Evolutionary conservation across 2,888 invertebrate species (phyloP), one percentile per base, ranked within the genome.

Genomic region (Tridacna gigas): DNA sequence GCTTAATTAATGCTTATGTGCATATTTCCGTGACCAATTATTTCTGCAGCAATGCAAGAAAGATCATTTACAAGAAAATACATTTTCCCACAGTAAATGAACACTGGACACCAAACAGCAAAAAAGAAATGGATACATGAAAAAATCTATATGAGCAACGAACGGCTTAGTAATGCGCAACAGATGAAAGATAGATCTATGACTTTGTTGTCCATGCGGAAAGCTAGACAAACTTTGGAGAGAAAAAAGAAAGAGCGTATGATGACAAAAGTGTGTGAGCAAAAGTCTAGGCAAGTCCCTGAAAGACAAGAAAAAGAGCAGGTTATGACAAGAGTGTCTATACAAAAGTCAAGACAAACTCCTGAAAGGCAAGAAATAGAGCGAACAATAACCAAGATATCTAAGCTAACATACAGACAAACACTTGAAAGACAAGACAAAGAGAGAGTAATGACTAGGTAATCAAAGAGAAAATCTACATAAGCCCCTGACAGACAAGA

Each of bases 361-460:
- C n/a, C 20, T 47, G 51, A 48, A 48, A 47, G 22, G 22, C 20
- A 47, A 71, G 48, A 25, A n/a, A 47, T 47, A 47, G 71, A 47
- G 12, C 11, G 48, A 47, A 7, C 9, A 37, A 71, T 15, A 7
- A 45, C 71, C 37, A 13, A 22, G n/a, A 47, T 47, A 22, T 47
- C 47, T 15, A 71, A 22, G 71, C 9, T 4, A 5, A 71, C 13
- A 47, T 15, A 18, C 12, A 71, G 51, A 48, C 67, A 67, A 37
- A 9, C 67, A 67, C 28, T 15, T 67, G 67, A 67, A 67, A 67
- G 28, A 67, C 20, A 28, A 67, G 45, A 28, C 26, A 67, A 67
- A 67, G 25, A 26, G 67, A 15, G 28, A 26, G 9, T 11, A 9
- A 67, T 22, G 28, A 67, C 28, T 13, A 51, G 15, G 51, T 11